These are phyloP conservation scores for Oscheius sp. DNA, from an alignment of 2,888 invertebrate species.

Conservation along the genomic window DNA sequence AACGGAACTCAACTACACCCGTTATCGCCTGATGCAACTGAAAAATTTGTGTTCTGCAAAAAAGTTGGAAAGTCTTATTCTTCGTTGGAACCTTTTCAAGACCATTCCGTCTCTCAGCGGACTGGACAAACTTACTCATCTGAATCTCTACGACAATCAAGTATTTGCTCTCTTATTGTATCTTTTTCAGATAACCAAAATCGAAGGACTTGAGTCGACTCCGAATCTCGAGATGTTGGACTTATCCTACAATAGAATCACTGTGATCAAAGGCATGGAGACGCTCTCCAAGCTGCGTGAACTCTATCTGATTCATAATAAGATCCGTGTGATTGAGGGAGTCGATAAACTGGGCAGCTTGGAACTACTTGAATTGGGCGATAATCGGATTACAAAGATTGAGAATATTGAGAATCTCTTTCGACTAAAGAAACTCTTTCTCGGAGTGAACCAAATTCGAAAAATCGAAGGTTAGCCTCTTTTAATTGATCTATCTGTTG, in stretches of 20 bases:
- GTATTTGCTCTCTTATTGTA: too few relatives aligned
- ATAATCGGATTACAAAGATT: slow-evolving; percentile 81
- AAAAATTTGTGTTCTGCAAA: background rate
- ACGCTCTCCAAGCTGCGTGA: slow-evolving; percentile 70
- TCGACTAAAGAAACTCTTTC: slow-evolving; percentile 76
- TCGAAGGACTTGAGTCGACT: slow-evolving; percentile 33
- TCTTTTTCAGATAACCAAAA: slow-evolving; percentile 13
- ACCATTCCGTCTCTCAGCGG: slow-evolving; percentile 88
- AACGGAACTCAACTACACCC: slow-evolving; percentile 33
- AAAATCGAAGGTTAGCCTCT: slow-evolving; percentile 76
- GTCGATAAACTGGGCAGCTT: slow-evolving; percentile 78
- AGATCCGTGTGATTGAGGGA: slow-evolving; percentile 72
- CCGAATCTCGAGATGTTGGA: slow-evolving; percentile 38
- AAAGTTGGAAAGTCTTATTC: slow-evolving; percentile 30
- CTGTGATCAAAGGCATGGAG: slow-evolving; percentile 71
- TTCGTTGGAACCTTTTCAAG: slow-evolving; percentile 77
- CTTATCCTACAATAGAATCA: slow-evolving; percentile 87
- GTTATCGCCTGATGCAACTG: slow-evolving; percentile 31
- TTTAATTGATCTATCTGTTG: slow-evolving; percentile 30
- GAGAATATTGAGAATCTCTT: slow-evolving; percentile 35
- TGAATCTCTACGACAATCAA: slow-evolving; percentile 97
- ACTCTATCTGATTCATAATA: slow-evolving; percentile 73
- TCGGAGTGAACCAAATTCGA: slow-evolving; percentile 94
- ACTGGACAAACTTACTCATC: slow-evolving; percentile 79
- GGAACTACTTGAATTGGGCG: slow-evolving; percentile 88